phyloP scores from a whole-genome alignment of 2,797 vertebrate species.

The Anguilla marmorata region DNA sequence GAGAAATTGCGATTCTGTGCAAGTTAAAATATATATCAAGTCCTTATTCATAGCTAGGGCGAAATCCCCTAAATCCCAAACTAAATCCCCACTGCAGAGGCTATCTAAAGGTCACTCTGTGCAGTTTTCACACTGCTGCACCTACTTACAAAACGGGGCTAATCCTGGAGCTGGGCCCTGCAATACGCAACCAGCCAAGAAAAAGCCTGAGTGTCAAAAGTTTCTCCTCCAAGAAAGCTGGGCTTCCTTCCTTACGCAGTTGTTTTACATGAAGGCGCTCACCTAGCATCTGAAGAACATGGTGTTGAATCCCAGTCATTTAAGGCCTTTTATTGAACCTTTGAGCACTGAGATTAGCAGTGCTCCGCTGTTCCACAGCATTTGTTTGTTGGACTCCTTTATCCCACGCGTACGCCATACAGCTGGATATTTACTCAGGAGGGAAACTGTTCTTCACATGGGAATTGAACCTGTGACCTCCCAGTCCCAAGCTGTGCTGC shows the following conservation, averaged over 20 bases:
- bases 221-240: not conserved
- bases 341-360: not conserved
- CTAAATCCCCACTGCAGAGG: not conserved
- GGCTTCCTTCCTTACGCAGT: not conserved
- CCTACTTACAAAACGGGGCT: not conserved
- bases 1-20: not conserved
- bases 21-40: conserved; percentile 23
- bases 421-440: not conserved
- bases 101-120: conserved; percentile 4
- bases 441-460: not conserved
- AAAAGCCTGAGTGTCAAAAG: not conserved
- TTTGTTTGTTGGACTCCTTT: not conserved
- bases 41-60: not conserved
- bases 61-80: conserved; percentile 1
- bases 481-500: not conserved
- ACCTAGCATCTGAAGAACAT: not conserved
- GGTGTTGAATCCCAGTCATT: not conserved
- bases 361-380: not conserved
- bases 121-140: not conserved
- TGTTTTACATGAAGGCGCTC: not conserved
- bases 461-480: not conserved
- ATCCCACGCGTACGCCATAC: not conserved
- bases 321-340: not conserved
- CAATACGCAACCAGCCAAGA: not conserved
- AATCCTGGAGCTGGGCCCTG: not conserved